phyloP scores from a whole-genome alignment of 2,113 vertebrate species.

The Poecilia latipinna region DNA sequence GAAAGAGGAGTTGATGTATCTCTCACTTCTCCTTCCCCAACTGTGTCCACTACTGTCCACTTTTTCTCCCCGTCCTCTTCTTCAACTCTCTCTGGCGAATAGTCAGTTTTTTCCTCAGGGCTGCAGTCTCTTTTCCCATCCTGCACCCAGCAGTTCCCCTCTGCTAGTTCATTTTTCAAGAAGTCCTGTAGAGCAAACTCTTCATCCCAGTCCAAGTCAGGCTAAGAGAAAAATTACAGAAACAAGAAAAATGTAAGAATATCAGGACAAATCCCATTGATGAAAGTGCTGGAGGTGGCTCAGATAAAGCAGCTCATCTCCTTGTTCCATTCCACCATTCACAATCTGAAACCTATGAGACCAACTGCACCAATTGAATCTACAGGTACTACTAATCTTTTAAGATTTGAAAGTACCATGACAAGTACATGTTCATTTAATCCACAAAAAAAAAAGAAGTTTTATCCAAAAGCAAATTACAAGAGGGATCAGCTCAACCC shows the following conservation, averaged over 20 bases:
- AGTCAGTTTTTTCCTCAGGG: constrained; percentile 7
- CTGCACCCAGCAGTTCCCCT: constrained; percentile 40
- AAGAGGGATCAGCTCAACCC: not conserved
- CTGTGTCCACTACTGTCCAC: constrained; percentile 55
- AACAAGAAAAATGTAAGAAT: not conserved
- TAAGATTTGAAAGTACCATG: no score
- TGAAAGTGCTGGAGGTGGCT: not conserved
- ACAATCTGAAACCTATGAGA: no score
- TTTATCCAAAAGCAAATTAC: no score
- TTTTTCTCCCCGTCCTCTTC: constrained; percentile 56
- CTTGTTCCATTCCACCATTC: not conserved
- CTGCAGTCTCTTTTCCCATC: not conserved
- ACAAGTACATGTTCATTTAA: no score
- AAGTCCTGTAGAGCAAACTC: constrained; percentile 72
- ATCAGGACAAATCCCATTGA: not conserved
- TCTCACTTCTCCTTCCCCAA: constrained; percentile 49
- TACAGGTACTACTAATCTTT: not conserved
- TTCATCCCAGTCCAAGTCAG: constrained; percentile 75
- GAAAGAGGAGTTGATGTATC: constrained; percentile 58
- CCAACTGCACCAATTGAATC: not conserved
- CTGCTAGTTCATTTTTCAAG: constrained; percentile 50
- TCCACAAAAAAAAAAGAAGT: no score
- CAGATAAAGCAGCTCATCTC: not conserved
- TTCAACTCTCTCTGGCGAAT: constrained; percentile 22
- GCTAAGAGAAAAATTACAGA: constrained; percentile 27